These are phyloP conservation scores for Struthidea cinerea DNA, from an alignment of 2,113 vertebrate species.

Conservation along the genomic window DNA sequence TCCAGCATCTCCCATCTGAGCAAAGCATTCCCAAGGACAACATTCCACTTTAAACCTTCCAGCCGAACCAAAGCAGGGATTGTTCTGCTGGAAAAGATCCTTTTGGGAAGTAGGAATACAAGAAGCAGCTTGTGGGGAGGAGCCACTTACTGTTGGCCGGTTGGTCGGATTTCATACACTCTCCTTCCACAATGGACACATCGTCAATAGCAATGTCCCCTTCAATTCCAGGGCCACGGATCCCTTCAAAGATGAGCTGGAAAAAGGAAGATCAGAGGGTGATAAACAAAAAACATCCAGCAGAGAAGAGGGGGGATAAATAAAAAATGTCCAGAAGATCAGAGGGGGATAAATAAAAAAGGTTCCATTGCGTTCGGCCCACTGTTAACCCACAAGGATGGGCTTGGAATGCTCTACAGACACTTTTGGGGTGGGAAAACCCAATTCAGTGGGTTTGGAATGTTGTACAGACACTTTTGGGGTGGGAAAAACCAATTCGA, in stretches of 20 bases:
- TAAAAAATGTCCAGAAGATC: neutral
- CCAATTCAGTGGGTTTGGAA: fast-evolving
- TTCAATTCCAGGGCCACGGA: conserved; percentile 93
- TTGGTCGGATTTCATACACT: conserved; percentile 86
- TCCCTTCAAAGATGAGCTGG: conserved; percentile 92
- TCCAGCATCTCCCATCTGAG: fast-evolving
- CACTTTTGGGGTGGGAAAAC: fast-evolving
- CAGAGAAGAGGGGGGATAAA: neutral
- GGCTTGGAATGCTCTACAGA: neutral
- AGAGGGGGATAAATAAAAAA: neutral
- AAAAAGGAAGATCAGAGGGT: neutral
- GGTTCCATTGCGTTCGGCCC: fast-evolving
- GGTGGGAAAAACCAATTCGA: fast-evolving
- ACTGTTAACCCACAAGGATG: fast-evolving
- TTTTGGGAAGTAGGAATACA: fast-evolving
- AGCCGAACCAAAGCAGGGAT: fast-evolving
- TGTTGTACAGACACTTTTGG: neutral
- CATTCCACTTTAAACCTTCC: neutral
- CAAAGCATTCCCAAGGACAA: neutral
- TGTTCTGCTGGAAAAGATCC: neutral
- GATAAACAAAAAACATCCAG: neutral
- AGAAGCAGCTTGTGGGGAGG: neutral
- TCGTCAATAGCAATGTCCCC: conserved; percentile 99
- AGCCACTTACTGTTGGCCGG: conserved; percentile 83
- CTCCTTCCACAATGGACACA: conserved; percentile 91